Evolutionary conservation across 1,140 invertebrate species (phyloP).

Genomic region (Theocolax elegans): DNA sequence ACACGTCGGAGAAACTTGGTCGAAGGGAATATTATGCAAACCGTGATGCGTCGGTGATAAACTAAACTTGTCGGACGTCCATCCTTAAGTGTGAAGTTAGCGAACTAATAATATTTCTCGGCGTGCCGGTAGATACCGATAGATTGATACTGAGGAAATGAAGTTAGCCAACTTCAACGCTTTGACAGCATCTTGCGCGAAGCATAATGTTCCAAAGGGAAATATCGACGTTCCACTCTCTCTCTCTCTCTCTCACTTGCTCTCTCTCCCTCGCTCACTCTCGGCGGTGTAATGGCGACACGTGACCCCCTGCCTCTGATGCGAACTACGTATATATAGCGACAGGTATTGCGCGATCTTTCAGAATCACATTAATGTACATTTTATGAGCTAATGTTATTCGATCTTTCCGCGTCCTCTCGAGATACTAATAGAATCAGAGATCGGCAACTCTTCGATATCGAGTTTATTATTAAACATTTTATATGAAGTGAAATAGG

Average conservation of each 20-base stretch:
- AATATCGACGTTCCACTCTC: slow-evolving; percentile 10
- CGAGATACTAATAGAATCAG: too few species aligned
- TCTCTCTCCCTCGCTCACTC: too few species aligned
- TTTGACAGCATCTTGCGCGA: slow-evolving; percentile 23
- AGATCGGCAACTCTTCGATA: too few species aligned
- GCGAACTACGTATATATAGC: too few species aligned
- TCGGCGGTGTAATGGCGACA: neutral
- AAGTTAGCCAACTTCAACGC: slow-evolving; percentile 29
- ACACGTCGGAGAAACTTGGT: slow-evolving; percentile 10
- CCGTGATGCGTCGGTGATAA: slow-evolving; percentile 24
- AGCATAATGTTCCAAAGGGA: neutral
- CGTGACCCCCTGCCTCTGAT: neutral
- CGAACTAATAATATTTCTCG: slow-evolving; percentile 38
- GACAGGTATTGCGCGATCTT: too few species aligned
- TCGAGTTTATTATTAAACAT: too few species aligned
- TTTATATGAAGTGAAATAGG: too few species aligned
- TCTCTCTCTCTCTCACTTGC: too few species aligned
- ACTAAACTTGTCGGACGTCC: slow-evolving; percentile 38
- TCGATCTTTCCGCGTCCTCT: too few species aligned
- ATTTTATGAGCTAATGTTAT: too few species aligned
- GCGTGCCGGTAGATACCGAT: neutral
- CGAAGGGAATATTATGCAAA: slow-evolving; percentile 30
- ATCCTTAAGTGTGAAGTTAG: slow-evolving; percentile 39
- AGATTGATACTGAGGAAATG: slow-evolving; percentile 28
- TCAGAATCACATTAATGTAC: too few species aligned